Base-by-base conservation (phyloP, 2,113 vertebrate species). In the Tricholaema leucomelas region DNA sequence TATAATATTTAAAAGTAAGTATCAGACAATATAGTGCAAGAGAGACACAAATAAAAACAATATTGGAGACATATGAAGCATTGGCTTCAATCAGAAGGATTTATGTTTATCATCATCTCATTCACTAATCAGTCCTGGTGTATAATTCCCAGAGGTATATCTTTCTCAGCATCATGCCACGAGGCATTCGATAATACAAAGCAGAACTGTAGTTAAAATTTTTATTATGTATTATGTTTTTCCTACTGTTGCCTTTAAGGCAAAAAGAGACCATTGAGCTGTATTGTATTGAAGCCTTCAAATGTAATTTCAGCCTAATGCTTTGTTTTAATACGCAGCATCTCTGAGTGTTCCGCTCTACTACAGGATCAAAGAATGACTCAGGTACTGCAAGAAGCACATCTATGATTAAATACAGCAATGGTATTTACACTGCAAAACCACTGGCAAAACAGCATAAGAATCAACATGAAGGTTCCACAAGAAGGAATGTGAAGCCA, bases 301-400 rank as follows among this genome's bases (percentile, higher is more conserved):
- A 94, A 94, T 42, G 63, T 60, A 91, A 95, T 92, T 96, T 91
- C 77, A 84, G 20, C 50, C 66, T 86, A 92, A 91, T 72, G 48
- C 15, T 81, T 58, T 58, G 77, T 73, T 86, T 91, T 91, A 86
- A 86, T 84, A 20, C 6, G 10, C 60, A 58, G 48, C 65, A 91
- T 85, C 65, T 77, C 83, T 44, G 50, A 94, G 88, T 55, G 40
- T 60, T 92, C 36, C 77, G 65, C 67, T 87, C 11, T 30, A 17
- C 72, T 67, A 69, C 77, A 67, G 74, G 84, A 33, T 0, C 3
- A 78, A 81, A 75, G 54, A 85, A 67, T n/a, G 28, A 48, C 74
- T 94, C 61, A 58, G 13, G 35, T 36, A 33, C 58, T 71, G 73
- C 1, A 3, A 83, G 52, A 78, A 11, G 30, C 73, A 74, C 48